Conservation (phyloP, 2,113 vertebrate genomes). For the Lonchura striata region DNA sequence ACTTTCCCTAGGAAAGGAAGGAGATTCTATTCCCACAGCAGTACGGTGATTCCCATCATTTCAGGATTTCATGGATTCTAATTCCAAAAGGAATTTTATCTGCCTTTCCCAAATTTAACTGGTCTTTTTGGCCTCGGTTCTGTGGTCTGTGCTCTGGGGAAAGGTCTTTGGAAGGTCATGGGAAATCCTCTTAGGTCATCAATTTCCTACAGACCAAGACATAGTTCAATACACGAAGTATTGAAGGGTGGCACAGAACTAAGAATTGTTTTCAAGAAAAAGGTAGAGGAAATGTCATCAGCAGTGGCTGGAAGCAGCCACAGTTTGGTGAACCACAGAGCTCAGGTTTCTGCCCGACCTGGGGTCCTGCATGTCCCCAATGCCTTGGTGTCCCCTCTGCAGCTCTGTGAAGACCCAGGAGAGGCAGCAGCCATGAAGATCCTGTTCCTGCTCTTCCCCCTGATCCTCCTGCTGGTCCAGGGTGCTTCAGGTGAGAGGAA, state of each 20-base stretch:
- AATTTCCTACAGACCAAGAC: not conserved
- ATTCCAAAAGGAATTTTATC: not conserved
- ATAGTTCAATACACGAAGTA: not conserved
- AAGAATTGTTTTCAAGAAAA: not conserved
- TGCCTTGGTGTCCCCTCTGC: not conserved
- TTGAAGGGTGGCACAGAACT: not conserved
- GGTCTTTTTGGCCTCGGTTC: not conserved
- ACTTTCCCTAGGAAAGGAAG: not conserved
- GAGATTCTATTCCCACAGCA: not conserved
- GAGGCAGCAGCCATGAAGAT: not conserved
- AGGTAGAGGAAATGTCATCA: not conserved
- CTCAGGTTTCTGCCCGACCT: accelerated
- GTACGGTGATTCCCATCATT: no score
- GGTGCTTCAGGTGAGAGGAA: not conserved
- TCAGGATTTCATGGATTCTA: not conserved
- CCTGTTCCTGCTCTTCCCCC: not conserved
- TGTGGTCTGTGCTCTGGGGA: not conserved
- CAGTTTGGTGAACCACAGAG: not conserved
- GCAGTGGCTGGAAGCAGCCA: not conserved
- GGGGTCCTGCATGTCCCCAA: not conserved
- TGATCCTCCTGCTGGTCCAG: not conserved
- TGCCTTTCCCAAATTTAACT: not conserved
- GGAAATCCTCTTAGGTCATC: not conserved
- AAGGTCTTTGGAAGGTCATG: not conserved
- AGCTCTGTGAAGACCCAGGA: not conserved